Base-by-base conservation (phyloP, 2,113 vertebrate genomes). In the Solea solea region DNA sequence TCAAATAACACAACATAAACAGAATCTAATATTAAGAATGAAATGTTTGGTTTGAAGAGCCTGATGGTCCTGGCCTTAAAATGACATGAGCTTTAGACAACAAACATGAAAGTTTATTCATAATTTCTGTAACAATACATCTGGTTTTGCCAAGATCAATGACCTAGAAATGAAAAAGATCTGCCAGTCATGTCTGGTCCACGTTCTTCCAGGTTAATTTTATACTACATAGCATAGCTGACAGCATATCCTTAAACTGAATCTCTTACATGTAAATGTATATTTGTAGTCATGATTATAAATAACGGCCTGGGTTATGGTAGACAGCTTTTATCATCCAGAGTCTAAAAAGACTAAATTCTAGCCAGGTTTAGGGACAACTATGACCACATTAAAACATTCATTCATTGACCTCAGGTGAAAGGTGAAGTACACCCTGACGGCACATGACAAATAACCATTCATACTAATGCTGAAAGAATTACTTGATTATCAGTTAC, bases 41-140 rank as follows among this genome's bases (percentile, higher is more conserved):
- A 14, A 54, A 14, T 48, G 12, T 48, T 12, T 8, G 2, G 5
- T 34, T 34, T 34, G 5, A 34, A 6, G 34, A 4, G 34, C 34
- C 34, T 34, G 34, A 34, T 34, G 34, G 34, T 34, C 34, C 34
- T 34, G 3, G 34, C 5, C 3, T 34, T 34, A 34, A 34, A 34
- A 27, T 16, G n/a, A 10, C 11, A 69, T 44, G 28, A 8, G 40
- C 8, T n/a, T 1, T 2, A 53, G 1, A 28, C 21, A 53, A 54
- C 7, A n/a, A 64, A 28, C 64, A 60, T 13, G 64, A 74, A 72
- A 62, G 56, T 66, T 62, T 46, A 67, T 25, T 51, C 45, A 66
- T 59, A 8, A 44, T 58, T 53, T 41, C 12, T 28, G 10, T 11
- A 34, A 7, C 4, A 55, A n/a, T 6, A 27, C 46, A 40, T 49